Evolutionary conservation across 2,888 invertebrate genomes (phyloP), one percentile per base, ranked within the genome.

Genomic region (Plebejus melissa): DNA sequence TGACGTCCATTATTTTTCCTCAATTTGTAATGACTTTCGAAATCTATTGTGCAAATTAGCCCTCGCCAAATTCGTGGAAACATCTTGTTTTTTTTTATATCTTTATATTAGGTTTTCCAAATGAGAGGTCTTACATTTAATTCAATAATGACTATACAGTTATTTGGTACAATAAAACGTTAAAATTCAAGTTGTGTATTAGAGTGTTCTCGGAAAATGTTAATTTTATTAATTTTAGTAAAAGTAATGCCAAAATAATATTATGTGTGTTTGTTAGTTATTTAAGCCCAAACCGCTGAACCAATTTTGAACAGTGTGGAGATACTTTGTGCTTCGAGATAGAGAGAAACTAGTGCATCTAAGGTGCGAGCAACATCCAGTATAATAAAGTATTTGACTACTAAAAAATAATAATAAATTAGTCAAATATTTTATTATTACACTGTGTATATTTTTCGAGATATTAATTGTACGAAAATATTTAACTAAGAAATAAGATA

Each of bases 1-100:
- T n/a, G 54, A 72, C 32, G 72, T 72, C 13, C 46, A 72, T 50
- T 22, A 71, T 71, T 46, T 46, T 46, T 50, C 46, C 54, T 16
- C 65, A 65, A 65, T 16, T 36, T 36, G 65, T 4, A 32, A 60
- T 60, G 28, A 13, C 16, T 65, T 65, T 65, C 65, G 13, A 36
- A 36, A 36, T 32, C 32, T 65, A 65, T 65, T 65, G 32, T 65
- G 65, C 1, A 65, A 32, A 65, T 16, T 5, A 13, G 13, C 11
- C 16, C 16, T 65, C 32, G 4, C 32, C 11, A 65, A 4, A 16
- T 65, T 65, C 65, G 36, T 36, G 13, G 32, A 65, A 65, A 16
- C 13, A 32, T 65, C 36, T 65, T 60, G 60, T 28, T 13, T 65
- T 36, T 65, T 22, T 36, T 11, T 28, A 4, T 28, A 60, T 60